Base-by-base conservation (phyloP, 2,888 invertebrate species). In the Mystacides longicornis region DNA sequence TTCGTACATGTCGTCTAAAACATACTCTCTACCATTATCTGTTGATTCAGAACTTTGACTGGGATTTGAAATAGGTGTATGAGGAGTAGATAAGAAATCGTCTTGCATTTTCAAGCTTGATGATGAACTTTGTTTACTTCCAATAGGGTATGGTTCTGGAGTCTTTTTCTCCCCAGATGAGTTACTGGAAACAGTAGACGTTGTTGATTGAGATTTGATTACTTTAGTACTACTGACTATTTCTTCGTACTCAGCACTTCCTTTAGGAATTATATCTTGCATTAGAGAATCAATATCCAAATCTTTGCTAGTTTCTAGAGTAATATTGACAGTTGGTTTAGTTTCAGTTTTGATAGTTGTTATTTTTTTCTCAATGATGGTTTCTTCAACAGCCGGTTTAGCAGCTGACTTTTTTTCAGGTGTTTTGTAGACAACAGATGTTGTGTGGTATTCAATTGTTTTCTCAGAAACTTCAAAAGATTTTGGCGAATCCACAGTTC, bases 21-120 rank as follows among this genome's bases (percentile, higher is more conserved):
- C 75, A 62, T 83, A 81, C 68, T 84, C 82, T 61, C 77, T 71
- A 11, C 83, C 83, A 67, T 83, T 82, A 62, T 84, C 81, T 19
- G 82, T 81, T 53, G 82, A 82, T 58, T 83, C 74, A 3, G 83
- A 83, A 64, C 81, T 82, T 67, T 81, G 81, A 64, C 82, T 83
- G 1, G 83, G 83, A 43, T 75, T 77, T 18, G 82, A 82, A 56
- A 79, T 74, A 23, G 82, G 83, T 23, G 81, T 81, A 62, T 80
- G 81, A 3, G 81, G 80, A 2, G 81, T 80, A 9, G 79, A 77
- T 52, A 75, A 64, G 64, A 76, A 71, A 46, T 76, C 74, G 59
- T 76, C 65, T 62, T 60, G 63, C 59, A 61, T 75, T 81, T 81
- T 76, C 51, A 78, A 67, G 62, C 77, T 78, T 47, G 79, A 77